Evolutionary conservation across 2,113 vertebrate genomes (phyloP).

Genomic region (Martes martes): DNA sequence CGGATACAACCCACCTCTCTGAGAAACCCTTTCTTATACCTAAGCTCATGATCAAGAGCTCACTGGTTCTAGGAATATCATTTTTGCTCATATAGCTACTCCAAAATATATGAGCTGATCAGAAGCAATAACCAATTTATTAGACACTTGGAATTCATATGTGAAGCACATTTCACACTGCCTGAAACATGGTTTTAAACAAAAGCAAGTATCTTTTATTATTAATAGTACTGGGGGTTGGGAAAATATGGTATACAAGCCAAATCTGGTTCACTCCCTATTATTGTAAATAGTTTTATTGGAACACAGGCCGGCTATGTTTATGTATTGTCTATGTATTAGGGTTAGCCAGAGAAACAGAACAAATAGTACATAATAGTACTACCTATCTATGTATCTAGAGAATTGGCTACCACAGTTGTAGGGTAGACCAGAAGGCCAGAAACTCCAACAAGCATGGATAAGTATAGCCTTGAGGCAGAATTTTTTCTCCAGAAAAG

Average conservation of each 20-base stretch:
- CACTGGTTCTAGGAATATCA: neutral
- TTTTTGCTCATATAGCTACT: neutral
- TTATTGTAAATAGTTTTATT: neutral
- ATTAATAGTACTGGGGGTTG: neutral
- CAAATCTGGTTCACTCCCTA: neutral
- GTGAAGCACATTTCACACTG: neutral
- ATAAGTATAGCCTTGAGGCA: neutral
- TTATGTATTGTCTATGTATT: neutral
- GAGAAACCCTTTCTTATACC: neutral
- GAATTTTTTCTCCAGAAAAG: neutral
- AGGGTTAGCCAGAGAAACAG: neutral
- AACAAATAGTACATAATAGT: neutral
- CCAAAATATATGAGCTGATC: neutral
- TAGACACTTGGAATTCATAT: neutral
- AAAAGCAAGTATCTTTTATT: constrained; percentile 35
- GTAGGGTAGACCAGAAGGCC: neutral
- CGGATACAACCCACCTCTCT: neutral
- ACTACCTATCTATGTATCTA: neutral
- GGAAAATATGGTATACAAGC: neutral
- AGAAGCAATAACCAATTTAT: neutral
- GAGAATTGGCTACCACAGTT: neutral
- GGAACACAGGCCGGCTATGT: constrained; percentile 19
- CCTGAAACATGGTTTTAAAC: constrained; percentile 4
- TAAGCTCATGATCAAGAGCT: neutral
- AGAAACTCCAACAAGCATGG: neutral